phyloP scores from a whole-genome alignment of 2,797 vertebrate species.

The Okamejei kenojei region DNA sequence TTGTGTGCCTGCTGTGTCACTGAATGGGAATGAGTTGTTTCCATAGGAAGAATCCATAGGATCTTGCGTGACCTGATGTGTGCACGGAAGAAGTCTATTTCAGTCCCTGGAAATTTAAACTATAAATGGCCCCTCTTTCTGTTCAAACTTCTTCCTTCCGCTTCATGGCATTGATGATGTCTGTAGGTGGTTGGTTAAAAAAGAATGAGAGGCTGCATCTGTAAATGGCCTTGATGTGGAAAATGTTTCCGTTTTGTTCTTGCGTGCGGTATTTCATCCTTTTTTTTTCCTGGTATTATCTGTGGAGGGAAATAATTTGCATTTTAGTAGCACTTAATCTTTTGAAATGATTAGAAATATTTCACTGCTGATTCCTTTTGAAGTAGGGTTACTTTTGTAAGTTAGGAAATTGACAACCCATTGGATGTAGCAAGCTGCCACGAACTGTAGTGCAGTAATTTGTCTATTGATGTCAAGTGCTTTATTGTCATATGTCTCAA shows the following conservation, averaged over 20 bases:
- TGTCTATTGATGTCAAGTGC: background rate
- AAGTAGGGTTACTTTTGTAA: background rate
- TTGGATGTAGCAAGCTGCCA: background rate
- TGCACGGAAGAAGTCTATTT: background rate
- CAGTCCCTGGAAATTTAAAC: background rate
- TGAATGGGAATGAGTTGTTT: background rate
- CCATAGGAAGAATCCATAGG: background rate
- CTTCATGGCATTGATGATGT: background rate
- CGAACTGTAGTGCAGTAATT: background rate
- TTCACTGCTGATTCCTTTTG: background rate
- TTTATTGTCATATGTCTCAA: too few relatives aligned
- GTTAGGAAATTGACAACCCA: background rate
- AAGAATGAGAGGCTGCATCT: background rate
- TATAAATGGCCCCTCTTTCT: background rate
- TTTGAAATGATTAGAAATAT: background rate
- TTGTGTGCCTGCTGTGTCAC: background rate
- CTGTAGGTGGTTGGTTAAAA: constrained; percentile 1
- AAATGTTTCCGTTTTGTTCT: too few relatives aligned
- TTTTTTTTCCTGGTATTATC: background rate
- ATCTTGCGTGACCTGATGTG: background rate
- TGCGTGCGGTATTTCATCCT: background rate
- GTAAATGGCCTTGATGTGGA: too few relatives aligned
- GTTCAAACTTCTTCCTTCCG: background rate
- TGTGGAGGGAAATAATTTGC: too few relatives aligned
- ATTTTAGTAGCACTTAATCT: background rate